phyloP scores from a whole-genome alignment of 2,888 invertebrate genomes.

The Apomyelois bistriatella region DNA sequence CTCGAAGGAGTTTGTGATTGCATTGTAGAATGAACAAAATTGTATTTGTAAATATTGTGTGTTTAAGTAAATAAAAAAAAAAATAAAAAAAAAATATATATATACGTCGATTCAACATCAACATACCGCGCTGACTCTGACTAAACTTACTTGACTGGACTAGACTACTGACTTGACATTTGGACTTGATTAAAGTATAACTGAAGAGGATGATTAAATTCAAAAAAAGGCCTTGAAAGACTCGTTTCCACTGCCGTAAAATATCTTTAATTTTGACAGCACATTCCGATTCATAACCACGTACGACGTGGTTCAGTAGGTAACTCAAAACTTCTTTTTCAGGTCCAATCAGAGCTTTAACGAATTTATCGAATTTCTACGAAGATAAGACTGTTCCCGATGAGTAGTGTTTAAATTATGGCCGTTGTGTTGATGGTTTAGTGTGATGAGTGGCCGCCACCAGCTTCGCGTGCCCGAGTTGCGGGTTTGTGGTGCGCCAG shows the following conservation, averaged over 20 bases:
- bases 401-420: slow-evolving; percentile 56
- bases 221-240: too few relatives aligned
- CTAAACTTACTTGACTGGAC: too few relatives aligned
- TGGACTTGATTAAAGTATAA: too few relatives aligned
- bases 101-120: neutral
- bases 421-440: neutral
- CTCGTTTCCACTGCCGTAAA: too few relatives aligned
- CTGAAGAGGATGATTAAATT: too few relatives aligned
- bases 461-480: slow-evolving; percentile 84
- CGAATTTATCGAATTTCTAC: slow-evolving; percentile 11
- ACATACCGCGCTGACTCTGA: neutral
- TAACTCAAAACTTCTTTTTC: slow-evolving; percentile 12
- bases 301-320: neutral
- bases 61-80: too few relatives aligned
- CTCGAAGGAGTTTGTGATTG: too few relatives aligned
- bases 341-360: slow-evolving; percentile 26
- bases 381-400: slow-evolving; percentile 13
- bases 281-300: slow-evolving; percentile 34
- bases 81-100: neutral
- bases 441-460: slow-evolving; percentile 70
- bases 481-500: slow-evolving; percentile 81
- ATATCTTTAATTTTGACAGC: slow-evolving; percentile 34
- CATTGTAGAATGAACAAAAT: too few relatives aligned
- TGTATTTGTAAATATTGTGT: too few relatives aligned
- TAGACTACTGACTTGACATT: too few relatives aligned